These are phyloP conservation scores for Dorcus hopei DNA, from an alignment of 2,888 invertebrate genomes.

Conservation along the genomic window DNA sequence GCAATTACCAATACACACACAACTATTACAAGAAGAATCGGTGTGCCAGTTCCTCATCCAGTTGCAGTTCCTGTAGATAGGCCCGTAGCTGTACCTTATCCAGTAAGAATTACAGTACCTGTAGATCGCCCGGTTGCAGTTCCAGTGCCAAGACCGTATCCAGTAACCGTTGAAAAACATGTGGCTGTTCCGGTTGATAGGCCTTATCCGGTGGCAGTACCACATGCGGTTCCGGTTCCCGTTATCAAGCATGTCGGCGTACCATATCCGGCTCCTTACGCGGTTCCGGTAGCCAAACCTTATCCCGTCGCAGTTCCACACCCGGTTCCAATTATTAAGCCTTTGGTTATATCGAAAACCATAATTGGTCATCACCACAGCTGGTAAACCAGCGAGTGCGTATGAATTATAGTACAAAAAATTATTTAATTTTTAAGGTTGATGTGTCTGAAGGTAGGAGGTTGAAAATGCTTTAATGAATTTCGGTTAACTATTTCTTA, in stretches of 20 bases:
- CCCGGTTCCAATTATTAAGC: conserved; percentile 45
- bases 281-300: conserved; percentile 48
- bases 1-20: conserved; percentile 43
- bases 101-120: conserved; percentile 55
- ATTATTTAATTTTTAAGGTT: conserved; percentile 6
- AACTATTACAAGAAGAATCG: conserved; percentile 50
- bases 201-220: conserved; percentile 41
- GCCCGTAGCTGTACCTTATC: conserved; percentile 39
- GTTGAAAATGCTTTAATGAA: no score
- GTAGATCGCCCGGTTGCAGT: conserved; percentile 49
- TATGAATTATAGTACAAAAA: background rate
- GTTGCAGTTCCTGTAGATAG: conserved; percentile 52
- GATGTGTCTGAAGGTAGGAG: no score
- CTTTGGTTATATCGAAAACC: background rate
- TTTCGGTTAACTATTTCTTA: no score
- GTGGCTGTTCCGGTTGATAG: conserved; percentile 56
- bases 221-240: conserved; percentile 45
- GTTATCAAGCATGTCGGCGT: conserved; percentile 48
- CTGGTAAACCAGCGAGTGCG: background rate
- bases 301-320: conserved; percentile 44
- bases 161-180: conserved; percentile 53
- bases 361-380: background rate
- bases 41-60: conserved; percentile 54
- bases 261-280: conserved; percentile 53
- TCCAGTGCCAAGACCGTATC: conserved; percentile 49